Conservation (phyloP, 1,140 invertebrate genomes). For the Bombus confusus region DNA sequence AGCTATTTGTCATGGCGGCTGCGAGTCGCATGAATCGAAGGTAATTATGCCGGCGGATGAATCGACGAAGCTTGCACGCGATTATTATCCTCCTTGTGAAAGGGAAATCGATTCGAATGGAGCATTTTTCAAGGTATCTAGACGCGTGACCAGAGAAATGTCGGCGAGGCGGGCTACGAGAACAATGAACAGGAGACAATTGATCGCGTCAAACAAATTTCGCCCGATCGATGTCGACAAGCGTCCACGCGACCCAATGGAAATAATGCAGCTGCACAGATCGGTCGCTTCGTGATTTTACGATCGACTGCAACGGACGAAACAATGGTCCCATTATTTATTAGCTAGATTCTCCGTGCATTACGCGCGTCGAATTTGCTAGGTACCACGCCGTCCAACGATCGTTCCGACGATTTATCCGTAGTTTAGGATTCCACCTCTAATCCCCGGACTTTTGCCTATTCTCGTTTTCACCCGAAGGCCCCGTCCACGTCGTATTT, state of each 20-base stretch:
- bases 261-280: slow-evolving; percentile 69
- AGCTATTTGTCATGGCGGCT: not conserved
- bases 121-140: slow-evolving; percentile 12
- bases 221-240: slow-evolving; percentile 11
- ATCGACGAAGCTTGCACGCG: not conserved
- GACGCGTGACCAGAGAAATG: not conserved
- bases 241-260: slow-evolving; percentile 30
- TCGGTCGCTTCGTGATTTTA: slow-evolving; percentile 65
- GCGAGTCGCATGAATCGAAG: not conserved
- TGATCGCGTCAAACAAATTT: slow-evolving; percentile 35
- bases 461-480: slow-evolving; percentile 1
- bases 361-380: slow-evolving; percentile 66
- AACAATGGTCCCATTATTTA: slow-evolving; percentile 74
- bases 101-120: slow-evolving; percentile 7
- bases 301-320: slow-evolving; percentile 61
- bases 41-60: not conserved
- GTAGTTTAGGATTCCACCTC: slow-evolving; percentile 36
- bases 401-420: slow-evolving; percentile 36
- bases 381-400: not conserved
- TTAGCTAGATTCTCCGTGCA: slow-evolving; percentile 67
- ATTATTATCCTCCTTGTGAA: slow-evolving; percentile 40
- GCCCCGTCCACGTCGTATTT: not conserved
- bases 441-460: slow-evolving; percentile 34
- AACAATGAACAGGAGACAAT: slow-evolving; percentile 24
- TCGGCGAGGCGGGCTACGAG: not conserved